Evolutionary conservation across 1,140 invertebrate genomes (phyloP).

Genomic region (Contarinia nasturtii): DNA sequence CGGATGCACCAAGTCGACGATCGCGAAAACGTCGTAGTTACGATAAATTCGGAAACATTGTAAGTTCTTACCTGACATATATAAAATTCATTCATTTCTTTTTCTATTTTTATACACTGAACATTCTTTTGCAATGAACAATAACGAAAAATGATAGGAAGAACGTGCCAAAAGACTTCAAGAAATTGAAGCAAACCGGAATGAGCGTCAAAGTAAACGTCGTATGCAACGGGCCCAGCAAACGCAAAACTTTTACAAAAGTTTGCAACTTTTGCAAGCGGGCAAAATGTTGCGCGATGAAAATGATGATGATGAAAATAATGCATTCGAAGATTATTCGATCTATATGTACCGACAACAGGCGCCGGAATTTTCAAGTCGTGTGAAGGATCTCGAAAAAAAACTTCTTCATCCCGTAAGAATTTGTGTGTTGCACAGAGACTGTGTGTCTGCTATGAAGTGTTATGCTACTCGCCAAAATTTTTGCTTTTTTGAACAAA

Average conservation of each 20-base stretch:
- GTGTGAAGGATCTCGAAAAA: slow-evolving; percentile 56
- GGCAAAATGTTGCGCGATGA: slow-evolving; percentile 27
- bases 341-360: slow-evolving; percentile 54
- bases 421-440: slow-evolving; percentile 5
- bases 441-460: background rate
- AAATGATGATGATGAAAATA: slow-evolving; percentile 24
- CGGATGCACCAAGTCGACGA: slow-evolving; percentile 10
- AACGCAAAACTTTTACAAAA: slow-evolving; percentile 55
- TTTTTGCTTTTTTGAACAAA: background rate
- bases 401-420: slow-evolving; percentile 58
- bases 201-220: slow-evolving; percentile 39
- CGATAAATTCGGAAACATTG: slow-evolving; percentile 22
- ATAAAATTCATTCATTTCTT: too few relatives aligned
- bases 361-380: slow-evolving; percentile 52
- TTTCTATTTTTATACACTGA: background rate
- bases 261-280: slow-evolving; percentile 53
- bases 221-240: slow-evolving; percentile 44
- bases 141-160: slow-evolving; percentile 25
- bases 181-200: slow-evolving; percentile 46
- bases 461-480: slow-evolving; percentile 1
- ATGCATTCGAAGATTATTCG: slow-evolving; percentile 51
- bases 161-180: slow-evolving; percentile 41
- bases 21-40: slow-evolving; percentile 22
- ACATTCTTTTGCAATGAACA: background rate
- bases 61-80: slow-evolving; percentile 16